Base-by-base conservation (phyloP, 2,888 invertebrate genomes). In the Orthosia gothica region DNA sequence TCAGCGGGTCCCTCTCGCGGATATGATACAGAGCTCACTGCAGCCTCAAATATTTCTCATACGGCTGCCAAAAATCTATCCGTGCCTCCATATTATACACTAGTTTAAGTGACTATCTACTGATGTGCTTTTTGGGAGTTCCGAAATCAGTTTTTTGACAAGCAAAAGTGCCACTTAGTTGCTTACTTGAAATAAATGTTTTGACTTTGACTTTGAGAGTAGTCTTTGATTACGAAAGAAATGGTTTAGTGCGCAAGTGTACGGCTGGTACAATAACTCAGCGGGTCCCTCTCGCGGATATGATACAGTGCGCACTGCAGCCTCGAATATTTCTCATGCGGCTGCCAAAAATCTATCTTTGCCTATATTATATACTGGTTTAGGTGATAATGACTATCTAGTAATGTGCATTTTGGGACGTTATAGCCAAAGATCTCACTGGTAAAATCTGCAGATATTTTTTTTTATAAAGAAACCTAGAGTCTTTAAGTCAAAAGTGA, bases 21-120 rank as follows among this genome's bases (percentile, higher is more conserved):
- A 89, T 88, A 90, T 92, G 92, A 93, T 94, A 90, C 90, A 93
- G 87, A 90, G 89, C 84, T 84, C 88, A 87, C 75, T 88, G 89
- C 89, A 88, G 87, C 88, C 88, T 62, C 74, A 69, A 81, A 90
- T 89, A 90, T 91, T 90, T 91, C 88, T 88, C 82, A 87, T 88
- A 87, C 63, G 55, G 65, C 72, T 83, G 75, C 73, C 76, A 87
- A 79, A 86, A 71, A 81, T 76, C 69, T 76, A 82, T 71, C 70
- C 71, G 1, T 81, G 57, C 50, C 18, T 61, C 66, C 47, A 68
- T 84, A 70, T 82, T 76, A 76, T 81, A 23, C n/a, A 76, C 62
- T 69, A 54, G 58, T 82, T 80, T 64, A 69, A 26, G 18, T 58
- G 23, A 49, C 49, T 54, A 49, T 40, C 16, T n/a, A 13, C 23